Evolutionary conservation across 2,797 vertebrate genomes (phyloP).

Genomic region (Megalops cyprinoides): DNA sequence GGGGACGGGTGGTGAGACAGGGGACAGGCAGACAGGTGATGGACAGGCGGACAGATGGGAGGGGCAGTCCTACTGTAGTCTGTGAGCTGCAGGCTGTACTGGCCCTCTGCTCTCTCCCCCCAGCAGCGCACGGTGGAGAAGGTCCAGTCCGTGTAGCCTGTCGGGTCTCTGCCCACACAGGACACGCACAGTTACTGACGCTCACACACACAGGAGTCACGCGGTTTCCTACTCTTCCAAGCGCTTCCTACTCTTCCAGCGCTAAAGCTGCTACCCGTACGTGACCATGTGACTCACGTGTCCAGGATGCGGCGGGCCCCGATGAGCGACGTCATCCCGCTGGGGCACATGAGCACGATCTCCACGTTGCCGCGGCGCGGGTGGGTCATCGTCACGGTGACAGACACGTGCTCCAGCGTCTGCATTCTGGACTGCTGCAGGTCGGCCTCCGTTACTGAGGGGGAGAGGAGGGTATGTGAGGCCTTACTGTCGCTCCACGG

Average conservation of each 20-base stretch:
- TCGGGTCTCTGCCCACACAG: constrained; percentile 75
- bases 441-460: constrained; percentile 78
- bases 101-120: constrained; percentile 87
- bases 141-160: constrained; percentile 90
- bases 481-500: too few relatives aligned
- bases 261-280: too few relatives aligned
- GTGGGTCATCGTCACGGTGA: constrained; percentile 85
- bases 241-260: too few relatives aligned
- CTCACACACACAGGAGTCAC: constrained; percentile 20
- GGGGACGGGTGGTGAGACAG: neutral
- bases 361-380: constrained; percentile 88
- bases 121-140: constrained; percentile 97
- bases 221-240: constrained; percentile 9
- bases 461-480: neutral
- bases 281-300: constrained; percentile 70
- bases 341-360: constrained; percentile 85
- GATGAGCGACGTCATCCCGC: constrained; percentile 86
- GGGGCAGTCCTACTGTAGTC: constrained; percentile 81
- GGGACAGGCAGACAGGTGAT: too few relatives aligned
- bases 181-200: too few relatives aligned
- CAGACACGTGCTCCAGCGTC: constrained; percentile 91
- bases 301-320: constrained; percentile 84
- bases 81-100: constrained; percentile 80
- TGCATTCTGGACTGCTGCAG: constrained; percentile 84
- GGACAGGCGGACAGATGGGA: neutral